A percentile compares a stretch with the other conserved stretches of the same genome.
Evolutionary conservation across 2,797 vertebrate genomes (phyloP).

Genomic region (Lophura swinhoii): DNA sequence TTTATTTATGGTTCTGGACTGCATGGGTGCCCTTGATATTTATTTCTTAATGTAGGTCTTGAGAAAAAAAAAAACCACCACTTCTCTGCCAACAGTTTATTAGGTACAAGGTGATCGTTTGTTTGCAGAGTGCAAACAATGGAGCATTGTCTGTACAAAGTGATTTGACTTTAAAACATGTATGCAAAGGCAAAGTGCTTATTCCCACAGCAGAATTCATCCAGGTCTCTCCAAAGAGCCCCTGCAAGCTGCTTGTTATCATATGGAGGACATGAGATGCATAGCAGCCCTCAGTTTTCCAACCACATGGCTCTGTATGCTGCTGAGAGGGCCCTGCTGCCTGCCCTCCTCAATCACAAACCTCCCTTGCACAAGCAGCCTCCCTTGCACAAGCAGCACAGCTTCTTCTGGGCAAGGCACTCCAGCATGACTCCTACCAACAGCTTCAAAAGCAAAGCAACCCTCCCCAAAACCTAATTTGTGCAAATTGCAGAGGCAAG

Average conservation of each 20-base stretch:
- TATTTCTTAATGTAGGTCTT: not conserved
- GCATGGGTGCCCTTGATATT: not conserved
- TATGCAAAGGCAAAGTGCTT: not conserved
- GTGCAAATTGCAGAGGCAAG: not conserved
- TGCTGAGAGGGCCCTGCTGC: not conserved
- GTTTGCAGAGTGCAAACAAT: not conserved
- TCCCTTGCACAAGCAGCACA: accelerated
- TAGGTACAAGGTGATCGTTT: not conserved
- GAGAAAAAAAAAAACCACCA: not conserved
- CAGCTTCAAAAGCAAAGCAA: not conserved
- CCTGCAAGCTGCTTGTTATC: not conserved
- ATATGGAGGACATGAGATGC: not conserved
- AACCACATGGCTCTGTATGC: accelerated
- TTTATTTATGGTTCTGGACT: not conserved
- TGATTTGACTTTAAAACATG: not conserved
- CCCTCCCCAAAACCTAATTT: not conserved
- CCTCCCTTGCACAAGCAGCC: accelerated
- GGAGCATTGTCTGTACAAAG: not conserved
- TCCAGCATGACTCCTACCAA: not conserved
- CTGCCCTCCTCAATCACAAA: not conserved
- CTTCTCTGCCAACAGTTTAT: not conserved
- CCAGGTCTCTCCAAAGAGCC: not conserved
- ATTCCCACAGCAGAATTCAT: not conserved
- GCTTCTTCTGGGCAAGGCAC: not conserved
- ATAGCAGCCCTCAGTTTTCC: not conserved